Evolutionary conservation across 2,797 vertebrate species (phyloP), one percentile per base, ranked within the genome.

Genomic region (Crypturellus tataupa): DNA sequence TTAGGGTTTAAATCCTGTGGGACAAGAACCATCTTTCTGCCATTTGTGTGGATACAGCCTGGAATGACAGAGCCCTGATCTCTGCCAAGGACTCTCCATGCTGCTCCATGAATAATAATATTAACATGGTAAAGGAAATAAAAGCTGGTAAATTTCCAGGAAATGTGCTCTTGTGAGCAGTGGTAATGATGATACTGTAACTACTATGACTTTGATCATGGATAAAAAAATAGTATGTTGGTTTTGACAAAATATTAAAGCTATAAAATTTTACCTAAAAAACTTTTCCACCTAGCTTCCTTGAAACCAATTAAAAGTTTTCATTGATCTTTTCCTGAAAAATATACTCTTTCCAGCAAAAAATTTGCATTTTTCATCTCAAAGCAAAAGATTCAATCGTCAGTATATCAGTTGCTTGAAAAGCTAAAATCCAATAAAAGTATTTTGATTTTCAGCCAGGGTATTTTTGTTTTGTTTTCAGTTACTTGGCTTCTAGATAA

Each of bases 401-500:
- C 44, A 87, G 55, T 8, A 7, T 31, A 80, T 40, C 79, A 65
- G 55, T 51, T 2, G 1, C 60, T 51, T 77, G 58, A 89, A 68
- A 89, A 84, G 69, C 47, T 73, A 44, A 89, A 87, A 78, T 65
- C 40, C 29, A 93, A 80, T 35, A 64, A 64, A 94, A 94, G 89
- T 82, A 90, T 93, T 62, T 90, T 95, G 80, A 55, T 92, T 92
- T 88, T 84, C 68, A 21, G 65, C 59, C 90, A 96, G 88, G 65
- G 75, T 83, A 80, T 83, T 91, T 95, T 92, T 70, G 25, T 58
- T 77, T 94, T 91, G 40, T 83, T 94, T 94, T 93, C 76, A 95
- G 78, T 86, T 68, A 33, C 79, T 94, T 96, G 93, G 71, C 64
- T 94, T 91, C 44, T 69, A 94, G 56, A 85, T 87, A 67, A 89